Evolutionary conservation across 1,140 invertebrate genomes (phyloP).

Genomic region (Rhizoglyphus robini): DNA sequence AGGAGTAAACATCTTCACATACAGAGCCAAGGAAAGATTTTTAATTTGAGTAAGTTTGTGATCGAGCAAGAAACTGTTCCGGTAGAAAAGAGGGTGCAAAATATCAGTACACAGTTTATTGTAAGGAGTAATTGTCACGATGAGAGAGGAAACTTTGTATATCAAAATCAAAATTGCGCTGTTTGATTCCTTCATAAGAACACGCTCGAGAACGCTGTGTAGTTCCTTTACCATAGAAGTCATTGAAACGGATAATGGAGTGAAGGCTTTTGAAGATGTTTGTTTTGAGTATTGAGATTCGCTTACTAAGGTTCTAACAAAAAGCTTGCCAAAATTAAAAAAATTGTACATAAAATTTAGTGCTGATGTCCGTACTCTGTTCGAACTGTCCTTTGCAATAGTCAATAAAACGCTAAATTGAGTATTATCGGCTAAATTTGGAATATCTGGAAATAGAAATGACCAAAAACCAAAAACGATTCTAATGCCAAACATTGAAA

Average conservation of each 20-base stretch:
- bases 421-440: constrained; percentile 1
- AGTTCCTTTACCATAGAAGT: constrained; percentile 9
- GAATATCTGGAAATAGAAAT: constrained; percentile 11
- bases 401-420: constrained; percentile 8
- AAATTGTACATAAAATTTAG: constrained; percentile 15
- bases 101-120: neutral
- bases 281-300: neutral
- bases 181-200: neutral
- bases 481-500: neutral
- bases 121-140: constrained; percentile 1
- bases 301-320: neutral
- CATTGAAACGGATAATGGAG: constrained; percentile 9
- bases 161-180: neutral
- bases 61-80: constrained; percentile 4
- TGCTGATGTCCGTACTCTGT: neutral
- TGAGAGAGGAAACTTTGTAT: neutral
- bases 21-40: constrained; percentile 8
- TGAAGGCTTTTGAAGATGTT: constrained; percentile 1
- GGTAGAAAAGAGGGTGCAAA: neutral
- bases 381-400: constrained; percentile 2
- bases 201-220: neutral
- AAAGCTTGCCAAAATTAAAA: neutral
- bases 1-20: neutral
- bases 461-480: constrained; percentile 15
- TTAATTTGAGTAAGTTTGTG: constrained; percentile 11